A percentile compares a stretch with the other conserved stretches of the same genome.
Conservation (phyloP, 1,140 invertebrate species). For the Drosophila takahashii region DNA sequence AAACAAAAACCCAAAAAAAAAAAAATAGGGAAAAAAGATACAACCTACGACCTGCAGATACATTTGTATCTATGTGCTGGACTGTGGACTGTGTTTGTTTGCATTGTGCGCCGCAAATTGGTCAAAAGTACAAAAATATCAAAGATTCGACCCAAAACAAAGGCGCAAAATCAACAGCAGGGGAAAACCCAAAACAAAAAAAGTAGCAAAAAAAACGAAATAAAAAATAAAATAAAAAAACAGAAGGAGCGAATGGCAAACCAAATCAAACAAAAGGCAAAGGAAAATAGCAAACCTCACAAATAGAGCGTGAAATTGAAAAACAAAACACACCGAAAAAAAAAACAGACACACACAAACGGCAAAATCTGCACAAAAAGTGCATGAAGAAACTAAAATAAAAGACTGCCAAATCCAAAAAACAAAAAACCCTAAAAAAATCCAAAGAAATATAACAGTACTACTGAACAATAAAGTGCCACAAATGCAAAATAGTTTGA, state of each 20-base stretch:
- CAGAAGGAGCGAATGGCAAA: conserved; percentile 36
- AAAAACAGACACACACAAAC: conserved; percentile 10
- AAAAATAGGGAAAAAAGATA: conserved; percentile 4
- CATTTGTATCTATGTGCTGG: conserved; percentile 34
- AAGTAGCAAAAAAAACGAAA: too few species aligned
- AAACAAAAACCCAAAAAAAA: not conserved
- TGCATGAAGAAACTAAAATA: conserved; percentile 22
- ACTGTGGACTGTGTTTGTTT: conserved; percentile 58
- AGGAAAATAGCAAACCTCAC: conserved; percentile 79
- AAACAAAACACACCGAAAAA: conserved; percentile 59
- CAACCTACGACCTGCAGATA: conserved; percentile 27
- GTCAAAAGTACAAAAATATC: conserved; percentile 83
- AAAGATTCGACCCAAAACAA: conserved; percentile 65
- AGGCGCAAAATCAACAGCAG: conserved; percentile 32
- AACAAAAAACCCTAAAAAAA: conserved; percentile 30
- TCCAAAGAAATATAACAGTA: conserved; percentile 46
- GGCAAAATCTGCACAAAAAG: conserved; percentile 21
- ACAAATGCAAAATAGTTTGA: conserved; percentile 58
- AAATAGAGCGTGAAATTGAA: conserved; percentile 82
- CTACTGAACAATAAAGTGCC: conserved; percentile 19
- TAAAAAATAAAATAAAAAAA: conserved; percentile 25
- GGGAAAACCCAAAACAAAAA: conserved; percentile 15
- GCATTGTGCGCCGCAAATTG: conserved; percentile 79
- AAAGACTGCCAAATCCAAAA: conserved; percentile 31
- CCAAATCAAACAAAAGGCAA: conserved; percentile 62